These are phyloP conservation scores for Heliocidaris tuberculata DNA, from an alignment of 35 echinoderm and acorn worm genomes.

Conservation along the genomic window DNA sequence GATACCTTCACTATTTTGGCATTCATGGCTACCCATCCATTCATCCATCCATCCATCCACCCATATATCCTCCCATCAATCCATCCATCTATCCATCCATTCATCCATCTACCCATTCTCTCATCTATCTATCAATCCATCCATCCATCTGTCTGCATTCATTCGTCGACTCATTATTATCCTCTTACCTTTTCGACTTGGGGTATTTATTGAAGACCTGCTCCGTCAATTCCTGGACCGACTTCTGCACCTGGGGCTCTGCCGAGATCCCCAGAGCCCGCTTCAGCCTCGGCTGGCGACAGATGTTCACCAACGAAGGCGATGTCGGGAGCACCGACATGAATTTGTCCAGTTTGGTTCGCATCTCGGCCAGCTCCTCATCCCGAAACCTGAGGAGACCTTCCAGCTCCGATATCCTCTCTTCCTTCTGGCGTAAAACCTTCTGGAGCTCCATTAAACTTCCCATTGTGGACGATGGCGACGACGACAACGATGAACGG, in stretches of 20 bases:
- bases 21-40: too few relatives aligned
- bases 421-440: conserved; percentile 75
- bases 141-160: neutral
- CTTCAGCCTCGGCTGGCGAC: conserved; percentile 63
- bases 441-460: conserved; percentile 88
- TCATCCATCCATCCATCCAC: too few relatives aligned
- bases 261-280: conserved; percentile 86
- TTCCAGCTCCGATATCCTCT: conserved; percentile 73
- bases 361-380: conserved; percentile 72
- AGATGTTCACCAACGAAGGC: conserved; percentile 58
- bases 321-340: conserved; percentile 81
- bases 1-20: too few relatives aligned
- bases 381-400: conserved; percentile 60
- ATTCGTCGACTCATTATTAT: neutral
- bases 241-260: conserved; percentile 76
- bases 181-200: conserved; percentile 84
- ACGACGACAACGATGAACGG: neutral
- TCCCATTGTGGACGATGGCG: conserved; percentile 60
- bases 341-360: conserved; percentile 88
- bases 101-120: neutral
- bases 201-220: conserved; percentile 83
- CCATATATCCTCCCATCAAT: too few relatives aligned
- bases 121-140: neutral
- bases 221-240: conserved; percentile 67
- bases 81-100: neutral